Evolutionary conservation across 1,140 invertebrate genomes (phyloP).

Genomic region (Hesperophylax magnus): DNA sequence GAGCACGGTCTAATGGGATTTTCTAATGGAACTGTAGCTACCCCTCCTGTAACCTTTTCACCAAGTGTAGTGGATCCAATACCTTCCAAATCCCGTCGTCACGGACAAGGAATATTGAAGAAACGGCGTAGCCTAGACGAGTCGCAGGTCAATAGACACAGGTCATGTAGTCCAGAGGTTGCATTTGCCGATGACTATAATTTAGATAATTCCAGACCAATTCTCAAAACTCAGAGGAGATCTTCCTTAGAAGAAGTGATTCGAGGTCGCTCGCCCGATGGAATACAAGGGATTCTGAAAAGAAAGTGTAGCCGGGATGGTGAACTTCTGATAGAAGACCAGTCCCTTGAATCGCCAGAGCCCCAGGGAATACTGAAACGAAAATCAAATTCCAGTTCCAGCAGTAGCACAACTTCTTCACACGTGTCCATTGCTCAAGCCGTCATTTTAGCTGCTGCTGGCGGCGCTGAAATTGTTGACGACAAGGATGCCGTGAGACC

Average conservation of each 20-base stretch:
- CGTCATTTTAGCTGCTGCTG: conserved; percentile 77
- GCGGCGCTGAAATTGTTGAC: conserved; percentile 72
- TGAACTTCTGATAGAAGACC: conserved; percentile 63
- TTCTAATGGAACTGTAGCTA: conserved; percentile 70
- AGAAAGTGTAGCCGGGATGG: conserved; percentile 69
- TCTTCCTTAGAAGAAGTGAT: conserved; percentile 80
- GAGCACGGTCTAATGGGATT: conserved; percentile 71
- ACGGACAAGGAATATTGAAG: conserved; percentile 84
- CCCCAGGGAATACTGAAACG: conserved; percentile 85
- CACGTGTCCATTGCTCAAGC: conserved; percentile 81
- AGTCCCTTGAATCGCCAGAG: conserved; percentile 73
- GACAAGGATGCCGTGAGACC: conserved; percentile 79
- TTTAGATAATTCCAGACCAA: conserved; percentile 73
- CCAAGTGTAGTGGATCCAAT: conserved; percentile 76
- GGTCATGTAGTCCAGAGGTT: conserved; percentile 79
- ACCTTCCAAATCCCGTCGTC: conserved; percentile 69
- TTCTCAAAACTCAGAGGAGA: conserved; percentile 78
- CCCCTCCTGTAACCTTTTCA: conserved; percentile 80
- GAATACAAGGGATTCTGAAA: conserved; percentile 69
- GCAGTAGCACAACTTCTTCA: conserved; percentile 70
- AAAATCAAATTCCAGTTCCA: conserved; percentile 76
- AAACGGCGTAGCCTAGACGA: conserved; percentile 85
- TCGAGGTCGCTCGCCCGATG: conserved; percentile 72
- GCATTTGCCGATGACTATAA: conserved; percentile 73
- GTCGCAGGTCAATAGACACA: conserved; percentile 77